phyloP scores from a whole-genome alignment of 2,113 vertebrate genomes.

The Paradisaea rubra region DNA sequence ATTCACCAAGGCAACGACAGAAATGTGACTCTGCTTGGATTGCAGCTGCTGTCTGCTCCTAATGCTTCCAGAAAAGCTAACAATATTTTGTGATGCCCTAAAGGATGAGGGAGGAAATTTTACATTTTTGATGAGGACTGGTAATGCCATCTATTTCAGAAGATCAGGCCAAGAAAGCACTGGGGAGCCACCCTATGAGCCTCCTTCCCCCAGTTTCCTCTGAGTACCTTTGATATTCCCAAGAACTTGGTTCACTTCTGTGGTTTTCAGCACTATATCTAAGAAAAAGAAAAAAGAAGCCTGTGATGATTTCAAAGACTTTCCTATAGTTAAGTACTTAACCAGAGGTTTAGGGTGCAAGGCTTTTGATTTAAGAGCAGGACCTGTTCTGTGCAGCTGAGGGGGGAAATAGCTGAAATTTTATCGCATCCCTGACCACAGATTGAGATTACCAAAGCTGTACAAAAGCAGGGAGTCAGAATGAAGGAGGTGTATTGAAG shows the following conservation, averaged over 20 bases:
- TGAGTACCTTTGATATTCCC: not conserved
- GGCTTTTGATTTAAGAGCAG: constrained; percentile 58
- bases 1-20: not conserved
- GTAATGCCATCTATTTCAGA: constrained; percentile 5
- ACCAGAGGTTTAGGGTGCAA: constrained; percentile 41
- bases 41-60: not conserved
- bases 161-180: not conserved
- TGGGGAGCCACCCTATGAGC: not conserved
- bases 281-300: not conserved
- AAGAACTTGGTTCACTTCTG: not conserved
- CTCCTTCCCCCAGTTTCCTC: not conserved
- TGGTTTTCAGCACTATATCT: constrained; percentile 22
- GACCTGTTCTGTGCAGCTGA: not conserved
- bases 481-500: constrained; percentile 60
- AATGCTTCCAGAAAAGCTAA: not conserved
- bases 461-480: constrained; percentile 48
- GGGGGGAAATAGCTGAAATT: constrained; percentile 59
- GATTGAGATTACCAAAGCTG: constrained; percentile 57
- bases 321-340: constrained; percentile 23
- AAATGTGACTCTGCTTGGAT: constrained; percentile 27
- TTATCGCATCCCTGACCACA: constrained; percentile 54
- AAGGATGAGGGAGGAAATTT: constrained; percentile 13
- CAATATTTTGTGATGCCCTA: not conserved
- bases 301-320: constrained; percentile 31
- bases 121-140: not conserved